A percentile compares a stretch with the other conserved stretches of the same genome.
Conservation (phyloP, 2,797 vertebrate genomes). For the Margarornis squamiger region DNA sequence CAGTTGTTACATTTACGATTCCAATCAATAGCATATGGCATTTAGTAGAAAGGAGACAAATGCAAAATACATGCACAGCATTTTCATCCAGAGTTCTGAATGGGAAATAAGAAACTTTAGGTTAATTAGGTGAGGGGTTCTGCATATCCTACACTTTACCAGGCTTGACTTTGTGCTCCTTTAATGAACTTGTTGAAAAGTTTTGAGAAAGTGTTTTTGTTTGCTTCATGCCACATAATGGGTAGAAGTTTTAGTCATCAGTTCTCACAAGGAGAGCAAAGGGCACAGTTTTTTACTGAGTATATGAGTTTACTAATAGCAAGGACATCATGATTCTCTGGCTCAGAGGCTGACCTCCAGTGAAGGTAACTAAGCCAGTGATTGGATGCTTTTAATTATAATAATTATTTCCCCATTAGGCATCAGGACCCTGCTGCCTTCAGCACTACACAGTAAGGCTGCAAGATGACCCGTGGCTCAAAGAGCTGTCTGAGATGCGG, state of each 20-base stretch:
- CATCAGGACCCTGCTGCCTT: background rate
- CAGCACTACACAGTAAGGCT: background rate
- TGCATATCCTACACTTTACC: background rate
- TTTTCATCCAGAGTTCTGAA: background rate
- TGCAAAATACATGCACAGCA: background rate
- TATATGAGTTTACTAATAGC: background rate
- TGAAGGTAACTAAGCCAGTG: background rate
- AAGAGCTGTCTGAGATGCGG: background rate
- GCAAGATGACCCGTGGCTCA: background rate
- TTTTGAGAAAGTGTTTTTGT: background rate
- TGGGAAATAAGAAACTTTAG: background rate
- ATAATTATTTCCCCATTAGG: conserved; percentile 7
- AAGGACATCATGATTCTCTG: background rate
- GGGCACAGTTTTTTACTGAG: background rate
- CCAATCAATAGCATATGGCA: background rate
- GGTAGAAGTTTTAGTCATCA: background rate
- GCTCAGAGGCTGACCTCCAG: background rate
- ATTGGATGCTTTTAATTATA: conserved; percentile 7
- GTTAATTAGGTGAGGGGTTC: background rate
- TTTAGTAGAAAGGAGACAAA: background rate
- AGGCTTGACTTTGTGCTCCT: background rate
- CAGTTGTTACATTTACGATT: background rate
- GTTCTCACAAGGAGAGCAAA: background rate
- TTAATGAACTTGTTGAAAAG: background rate
- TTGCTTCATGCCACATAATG: background rate